Conservation (phyloP, 2,797 vertebrate species). For the Eulemur albifrons region DNA sequence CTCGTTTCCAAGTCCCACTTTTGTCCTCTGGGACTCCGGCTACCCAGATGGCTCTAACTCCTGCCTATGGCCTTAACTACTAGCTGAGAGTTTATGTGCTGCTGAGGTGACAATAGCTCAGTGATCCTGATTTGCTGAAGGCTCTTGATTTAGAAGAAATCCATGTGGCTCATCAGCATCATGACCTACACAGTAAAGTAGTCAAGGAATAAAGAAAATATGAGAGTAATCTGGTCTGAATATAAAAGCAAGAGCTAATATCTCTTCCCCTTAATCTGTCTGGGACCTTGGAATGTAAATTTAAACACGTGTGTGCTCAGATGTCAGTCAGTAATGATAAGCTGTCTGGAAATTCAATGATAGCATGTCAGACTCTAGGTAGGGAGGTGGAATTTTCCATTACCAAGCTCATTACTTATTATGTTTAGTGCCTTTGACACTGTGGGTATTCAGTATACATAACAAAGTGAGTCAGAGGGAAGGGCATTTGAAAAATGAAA, state of each 20-base stretch:
- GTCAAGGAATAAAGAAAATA: background rate
- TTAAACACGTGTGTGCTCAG: background rate
- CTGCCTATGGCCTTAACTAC: background rate
- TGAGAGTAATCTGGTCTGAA: background rate
- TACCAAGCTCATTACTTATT: background rate
- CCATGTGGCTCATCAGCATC: background rate
- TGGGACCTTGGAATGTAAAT: background rate
- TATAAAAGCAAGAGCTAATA: background rate
- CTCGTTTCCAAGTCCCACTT: background rate
- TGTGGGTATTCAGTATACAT: background rate
- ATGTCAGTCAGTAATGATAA: background rate
- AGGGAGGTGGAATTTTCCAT: background rate
- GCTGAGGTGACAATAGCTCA: background rate
- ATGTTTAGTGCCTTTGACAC: background rate
- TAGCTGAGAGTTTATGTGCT: background rate
- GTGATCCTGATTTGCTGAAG: background rate
- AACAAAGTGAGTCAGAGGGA: background rate
- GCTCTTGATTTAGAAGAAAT: background rate
- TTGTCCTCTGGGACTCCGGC: background rate
- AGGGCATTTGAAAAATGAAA: background rate
- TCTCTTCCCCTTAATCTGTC: background rate
- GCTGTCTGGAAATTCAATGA: slow-evolving; percentile 6
- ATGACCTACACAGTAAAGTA: background rate
- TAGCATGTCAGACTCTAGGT: background rate
- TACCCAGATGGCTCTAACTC: background rate